Conservation (phyloP, 2,888 invertebrate species). For the Heliconius ismenius region DNA sequence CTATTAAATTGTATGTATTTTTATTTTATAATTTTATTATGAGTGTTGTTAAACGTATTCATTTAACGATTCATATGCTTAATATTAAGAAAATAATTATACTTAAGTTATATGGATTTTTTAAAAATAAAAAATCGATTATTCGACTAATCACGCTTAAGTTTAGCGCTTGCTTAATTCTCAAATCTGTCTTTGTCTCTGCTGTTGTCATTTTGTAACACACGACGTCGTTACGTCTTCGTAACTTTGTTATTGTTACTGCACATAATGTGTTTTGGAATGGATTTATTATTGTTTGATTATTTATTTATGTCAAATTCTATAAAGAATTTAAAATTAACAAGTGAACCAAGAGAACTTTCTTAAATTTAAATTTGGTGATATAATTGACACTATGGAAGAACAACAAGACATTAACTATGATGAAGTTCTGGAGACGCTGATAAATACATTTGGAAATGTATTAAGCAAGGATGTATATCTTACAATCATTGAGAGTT, state of each 20-base stretch:
- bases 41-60: too few relatives aligned
- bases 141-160: neutral
- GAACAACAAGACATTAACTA: conserved; percentile 45
- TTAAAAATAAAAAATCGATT: conserved; percentile 1
- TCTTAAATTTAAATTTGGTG: conserved; percentile 6
- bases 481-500: conserved; percentile 63
- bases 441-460: conserved; percentile 64
- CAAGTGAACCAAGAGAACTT: conserved; percentile 19
- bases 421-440: conserved; percentile 55
- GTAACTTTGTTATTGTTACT: neutral
- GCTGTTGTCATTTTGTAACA: conserved; percentile 13
- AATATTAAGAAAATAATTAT: neutral
- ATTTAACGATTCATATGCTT: too few relatives aligned
- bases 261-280: conserved; percentile 46
- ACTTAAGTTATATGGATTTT: neutral
- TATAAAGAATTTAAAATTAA: conserved; percentile 28
- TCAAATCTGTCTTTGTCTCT: too few relatives aligned
- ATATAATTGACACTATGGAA: conserved; percentile 40
- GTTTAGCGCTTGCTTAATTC: neutral
- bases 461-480: conserved; percentile 63
- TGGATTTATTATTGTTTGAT: conserved; percentile 38
- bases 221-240: neutral
- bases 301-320: conserved; percentile 24
- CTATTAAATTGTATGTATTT: too few relatives aligned
- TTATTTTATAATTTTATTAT: too few relatives aligned